phyloP scores from a whole-genome alignment of 2,113 vertebrate genomes.

The Aleadryas rufinucha region DNA sequence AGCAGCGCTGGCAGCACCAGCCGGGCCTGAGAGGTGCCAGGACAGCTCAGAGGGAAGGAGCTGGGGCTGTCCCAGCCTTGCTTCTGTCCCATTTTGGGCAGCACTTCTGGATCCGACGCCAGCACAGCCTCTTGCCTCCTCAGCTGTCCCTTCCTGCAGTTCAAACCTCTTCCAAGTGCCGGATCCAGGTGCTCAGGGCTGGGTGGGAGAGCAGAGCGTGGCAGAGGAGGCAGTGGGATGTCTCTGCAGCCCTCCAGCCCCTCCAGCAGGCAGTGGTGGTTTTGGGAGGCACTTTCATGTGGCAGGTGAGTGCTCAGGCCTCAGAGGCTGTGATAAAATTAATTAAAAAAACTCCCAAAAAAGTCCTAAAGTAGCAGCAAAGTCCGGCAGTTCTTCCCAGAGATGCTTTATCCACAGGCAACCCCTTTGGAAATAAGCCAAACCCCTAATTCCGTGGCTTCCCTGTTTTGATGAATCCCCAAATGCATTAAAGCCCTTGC shows the following conservation, averaged over 20 bases:
- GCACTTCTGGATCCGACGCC: neutral
- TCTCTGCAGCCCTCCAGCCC: neutral
- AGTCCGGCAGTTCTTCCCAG: neutral
- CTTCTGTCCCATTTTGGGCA: neutral
- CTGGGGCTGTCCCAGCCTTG: fast-evolving
- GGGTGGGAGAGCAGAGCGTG: neutral
- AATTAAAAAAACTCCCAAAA: too few species aligned
- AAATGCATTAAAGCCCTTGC: neutral
- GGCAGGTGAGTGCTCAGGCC: neutral
- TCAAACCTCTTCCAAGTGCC: fast-evolving
- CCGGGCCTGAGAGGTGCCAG: neutral
- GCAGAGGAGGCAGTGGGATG: neutral
- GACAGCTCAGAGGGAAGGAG: neutral
- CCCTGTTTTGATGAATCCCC: neutral
- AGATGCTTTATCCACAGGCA: neutral
- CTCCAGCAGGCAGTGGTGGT: neutral
- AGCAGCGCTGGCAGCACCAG: neutral
- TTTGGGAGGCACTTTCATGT: neutral
- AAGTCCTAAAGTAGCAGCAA: neutral
- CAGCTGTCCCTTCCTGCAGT: fast-evolving
- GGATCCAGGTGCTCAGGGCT: neutral
- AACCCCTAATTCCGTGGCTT: neutral
- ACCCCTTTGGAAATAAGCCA: neutral
- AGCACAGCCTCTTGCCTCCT: neutral
- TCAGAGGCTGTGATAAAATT: neutral